Conservation (phyloP, 2,888 invertebrate species). For the Lamellibrachia columna region DNA sequence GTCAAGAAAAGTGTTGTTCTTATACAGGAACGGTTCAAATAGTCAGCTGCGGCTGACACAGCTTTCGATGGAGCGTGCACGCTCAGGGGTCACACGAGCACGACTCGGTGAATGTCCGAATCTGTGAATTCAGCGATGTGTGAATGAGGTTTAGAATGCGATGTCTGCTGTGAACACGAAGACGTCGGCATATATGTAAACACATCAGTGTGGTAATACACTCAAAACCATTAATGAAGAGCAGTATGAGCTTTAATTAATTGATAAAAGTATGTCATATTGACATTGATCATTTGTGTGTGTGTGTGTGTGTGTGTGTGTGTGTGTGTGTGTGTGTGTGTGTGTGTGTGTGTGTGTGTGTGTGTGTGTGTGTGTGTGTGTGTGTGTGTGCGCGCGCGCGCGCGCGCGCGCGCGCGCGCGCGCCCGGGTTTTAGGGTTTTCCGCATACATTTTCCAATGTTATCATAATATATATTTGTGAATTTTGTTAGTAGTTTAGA, state of each 20-base stretch:
- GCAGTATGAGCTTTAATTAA: background rate
- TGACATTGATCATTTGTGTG: background rate
- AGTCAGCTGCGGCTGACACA: background rate
- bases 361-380: too few species aligned
- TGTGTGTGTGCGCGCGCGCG: too few species aligned
- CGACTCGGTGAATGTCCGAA: background rate
- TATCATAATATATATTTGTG: too few species aligned
- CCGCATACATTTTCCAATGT: too few species aligned
- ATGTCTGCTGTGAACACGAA: too few species aligned
- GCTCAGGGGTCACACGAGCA: background rate
- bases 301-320: too few species aligned
- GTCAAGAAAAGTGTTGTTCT: too few species aligned
- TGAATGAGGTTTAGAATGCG: background rate
- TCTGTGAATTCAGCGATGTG: background rate
- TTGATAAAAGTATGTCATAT: constrained; percentile 5
- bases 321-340: too few species aligned
- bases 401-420: too few species aligned
- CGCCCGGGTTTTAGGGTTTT: too few species aligned
- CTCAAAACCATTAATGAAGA: background rate
- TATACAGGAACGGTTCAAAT: background rate
- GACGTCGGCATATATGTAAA: background rate
- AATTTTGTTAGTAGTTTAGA: too few species aligned
- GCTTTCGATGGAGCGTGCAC: background rate
- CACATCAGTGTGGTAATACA: background rate
- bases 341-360: too few species aligned